Evolutionary conservation across 1,140 invertebrate species (phyloP), one percentile per base, ranked within the genome.

Genomic region (Heterodera schachtii): DNA sequence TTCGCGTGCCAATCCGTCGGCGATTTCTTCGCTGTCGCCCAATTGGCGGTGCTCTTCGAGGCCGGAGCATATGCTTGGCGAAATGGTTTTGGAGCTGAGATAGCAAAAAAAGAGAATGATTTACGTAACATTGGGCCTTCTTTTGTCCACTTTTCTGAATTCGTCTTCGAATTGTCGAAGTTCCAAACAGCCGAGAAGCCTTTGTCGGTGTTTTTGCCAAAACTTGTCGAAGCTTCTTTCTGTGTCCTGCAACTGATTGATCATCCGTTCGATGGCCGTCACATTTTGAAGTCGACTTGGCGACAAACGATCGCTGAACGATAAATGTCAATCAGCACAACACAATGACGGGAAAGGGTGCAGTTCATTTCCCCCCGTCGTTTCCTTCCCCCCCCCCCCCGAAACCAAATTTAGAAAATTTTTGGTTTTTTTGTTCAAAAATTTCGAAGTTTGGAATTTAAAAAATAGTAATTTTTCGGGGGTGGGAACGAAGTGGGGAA

Each of bases 241-340:
- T 78, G 95, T 97, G 92, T 98, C 96, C 90, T 97, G 95, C 85
- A 98, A 92, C 73, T 98, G 95, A 49, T 96, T 94, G 69, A 98
- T 91, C 90, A 97, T 93, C 90, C 95, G 94, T 91, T 97, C 95
- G 81, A 97, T 94, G 77, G 95, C 94, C 81, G 95, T 94, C 73
- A 97, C 94, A 92, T 97, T 96, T 85, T 95, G 94, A 78, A 95
- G 93, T 84, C 93, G 93, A 90, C 83, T 90, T 41, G 87, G 87
- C 94, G 92, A 75, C 82, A 89, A 83, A 79, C 85, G 41, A 5
- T 78, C 73, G 60, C 43, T 67, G 46, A 78, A 44, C n/a, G 1
- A n/a, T 19, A 67, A 47, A 47, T 31, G 1, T 31, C 19, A 31
- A 6, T 60, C 64, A 76, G 21, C 19, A 74, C 16, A 60, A 4